A percentile compares a stretch with the other conserved stretches of the same genome.
Conservation (phyloP, 2,113 vertebrate genomes). For the cat (Felis catus) region DNA sequence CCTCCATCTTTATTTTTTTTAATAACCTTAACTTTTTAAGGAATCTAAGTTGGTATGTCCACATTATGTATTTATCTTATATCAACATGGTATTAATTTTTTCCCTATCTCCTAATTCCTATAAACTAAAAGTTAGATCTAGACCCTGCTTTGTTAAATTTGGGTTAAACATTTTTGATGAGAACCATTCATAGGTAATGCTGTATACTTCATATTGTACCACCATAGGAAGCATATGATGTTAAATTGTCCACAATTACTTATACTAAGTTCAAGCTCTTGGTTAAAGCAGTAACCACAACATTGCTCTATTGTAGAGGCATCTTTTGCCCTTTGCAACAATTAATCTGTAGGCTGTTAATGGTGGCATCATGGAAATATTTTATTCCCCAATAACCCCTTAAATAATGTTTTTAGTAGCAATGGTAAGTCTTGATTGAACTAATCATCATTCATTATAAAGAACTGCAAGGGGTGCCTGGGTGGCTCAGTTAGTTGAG, state of each 20-base stretch:
- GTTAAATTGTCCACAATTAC: neutral
- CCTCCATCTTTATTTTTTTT: neutral
- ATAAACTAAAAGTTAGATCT: neutral
- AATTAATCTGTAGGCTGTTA: neutral
- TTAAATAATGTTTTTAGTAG: neutral
- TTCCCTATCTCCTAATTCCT: neutral
- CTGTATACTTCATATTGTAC: neutral
- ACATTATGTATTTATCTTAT: neutral
- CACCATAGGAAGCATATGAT: neutral
- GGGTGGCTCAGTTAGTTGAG: too few species aligned
- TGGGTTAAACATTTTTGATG: neutral
- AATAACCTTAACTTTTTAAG: neutral
- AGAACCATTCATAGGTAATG: neutral
- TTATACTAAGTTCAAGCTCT: neutral
- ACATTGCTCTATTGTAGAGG: neutral
- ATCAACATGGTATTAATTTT: neutral
- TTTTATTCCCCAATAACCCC: neutral
- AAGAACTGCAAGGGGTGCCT: neutral
- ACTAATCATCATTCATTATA: neutral
- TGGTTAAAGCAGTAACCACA: neutral
- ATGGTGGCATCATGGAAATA: neutral
- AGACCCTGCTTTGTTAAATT: neutral
- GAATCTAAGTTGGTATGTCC: neutral
- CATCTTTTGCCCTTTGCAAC: neutral
- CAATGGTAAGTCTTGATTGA: neutral